Percentiles rank a stretch among this genome's conserved stretches.
phyloP scores from a whole-genome alignment of 2,888 invertebrate genomes.

The Eledona agricola region DNA sequence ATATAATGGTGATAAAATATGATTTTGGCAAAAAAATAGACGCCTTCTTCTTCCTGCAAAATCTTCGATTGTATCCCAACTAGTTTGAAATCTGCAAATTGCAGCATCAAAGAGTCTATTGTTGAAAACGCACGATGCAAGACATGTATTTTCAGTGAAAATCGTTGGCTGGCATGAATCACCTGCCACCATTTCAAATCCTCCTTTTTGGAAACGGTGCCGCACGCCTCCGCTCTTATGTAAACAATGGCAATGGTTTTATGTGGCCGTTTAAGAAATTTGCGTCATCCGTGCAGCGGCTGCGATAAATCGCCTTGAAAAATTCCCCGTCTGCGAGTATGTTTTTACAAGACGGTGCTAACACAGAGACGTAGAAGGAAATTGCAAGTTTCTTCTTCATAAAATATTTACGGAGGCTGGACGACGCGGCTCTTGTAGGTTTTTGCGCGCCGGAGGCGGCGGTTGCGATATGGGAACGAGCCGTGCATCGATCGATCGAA shows the following conservation, averaged over 20 bases:
- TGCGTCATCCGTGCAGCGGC: constrained; percentile 12
- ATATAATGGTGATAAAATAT: too few species aligned
- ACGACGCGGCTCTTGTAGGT: constrained; percentile 21
- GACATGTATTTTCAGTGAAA: too few species aligned
- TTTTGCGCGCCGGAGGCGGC: constrained; percentile 19
- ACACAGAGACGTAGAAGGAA: constrained; percentile 34
- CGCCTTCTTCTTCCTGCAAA: too few species aligned
- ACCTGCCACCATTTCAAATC: too few species aligned
- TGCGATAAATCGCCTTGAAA: constrained; percentile 27
- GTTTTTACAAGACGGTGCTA: constrained; percentile 22
- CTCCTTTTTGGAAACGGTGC: too few species aligned
- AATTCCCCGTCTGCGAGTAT: constrained; percentile 17
- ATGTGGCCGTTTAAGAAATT: constrained; percentile 16
- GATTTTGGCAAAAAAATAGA: too few species aligned
- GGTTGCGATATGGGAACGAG: constrained; percentile 19
- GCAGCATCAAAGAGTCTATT: too few species aligned
- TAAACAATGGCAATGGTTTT: constrained; percentile 10
- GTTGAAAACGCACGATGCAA: too few species aligned
- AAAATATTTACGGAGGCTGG: constrained; percentile 34
- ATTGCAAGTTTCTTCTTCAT: constrained; percentile 38
- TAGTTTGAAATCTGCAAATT: too few species aligned
- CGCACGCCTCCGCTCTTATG: too few species aligned
- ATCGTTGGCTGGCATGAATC: too few species aligned
- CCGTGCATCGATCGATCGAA: constrained; percentile 1
- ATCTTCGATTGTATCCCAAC: too few species aligned